phyloP scores from a whole-genome alignment of 2,888 invertebrate genomes.

The Papilio protenor region DNA sequence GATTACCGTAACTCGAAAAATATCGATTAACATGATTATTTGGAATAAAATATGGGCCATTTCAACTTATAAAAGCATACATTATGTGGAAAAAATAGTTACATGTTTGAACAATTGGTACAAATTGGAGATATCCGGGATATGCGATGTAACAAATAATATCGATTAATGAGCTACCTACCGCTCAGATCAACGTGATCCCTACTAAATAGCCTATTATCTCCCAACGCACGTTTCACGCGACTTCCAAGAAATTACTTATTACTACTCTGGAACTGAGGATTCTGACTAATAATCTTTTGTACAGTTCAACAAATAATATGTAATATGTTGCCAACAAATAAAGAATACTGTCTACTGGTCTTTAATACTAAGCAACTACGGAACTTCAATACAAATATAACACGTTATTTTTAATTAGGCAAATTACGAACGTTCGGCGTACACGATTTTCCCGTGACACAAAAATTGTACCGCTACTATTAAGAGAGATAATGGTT shows the following conservation, averaged over 20 bases:
- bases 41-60: background rate
- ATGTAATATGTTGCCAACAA: background rate
- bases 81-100: background rate
- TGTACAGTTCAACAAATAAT: background rate
- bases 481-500: conserved; percentile 16
- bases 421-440: too few species aligned
- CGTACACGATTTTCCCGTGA: background rate
- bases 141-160: conserved; percentile 23
- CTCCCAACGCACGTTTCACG: conserved; percentile 35
- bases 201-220: conserved; percentile 41
- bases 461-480: background rate
- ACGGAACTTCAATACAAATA: too few species aligned
- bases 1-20: too few species aligned
- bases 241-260: conserved; percentile 37
- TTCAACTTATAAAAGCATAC: background rate
- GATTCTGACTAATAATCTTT: background rate
- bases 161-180: conserved; percentile 41
- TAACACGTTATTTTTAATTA: too few species aligned
- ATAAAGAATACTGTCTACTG: background rate
- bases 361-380: too few species aligned
- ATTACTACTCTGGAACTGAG: conserved; percentile 11
- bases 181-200: conserved; percentile 41
- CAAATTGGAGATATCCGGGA: conserved; percentile 17
- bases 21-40: background rate
- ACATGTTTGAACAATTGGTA: background rate